A percentile compares a stretch with the other conserved stretches of the same genome.
Conservation (phyloP, 2,888 invertebrate species). For the Cancer borealis region DNA sequence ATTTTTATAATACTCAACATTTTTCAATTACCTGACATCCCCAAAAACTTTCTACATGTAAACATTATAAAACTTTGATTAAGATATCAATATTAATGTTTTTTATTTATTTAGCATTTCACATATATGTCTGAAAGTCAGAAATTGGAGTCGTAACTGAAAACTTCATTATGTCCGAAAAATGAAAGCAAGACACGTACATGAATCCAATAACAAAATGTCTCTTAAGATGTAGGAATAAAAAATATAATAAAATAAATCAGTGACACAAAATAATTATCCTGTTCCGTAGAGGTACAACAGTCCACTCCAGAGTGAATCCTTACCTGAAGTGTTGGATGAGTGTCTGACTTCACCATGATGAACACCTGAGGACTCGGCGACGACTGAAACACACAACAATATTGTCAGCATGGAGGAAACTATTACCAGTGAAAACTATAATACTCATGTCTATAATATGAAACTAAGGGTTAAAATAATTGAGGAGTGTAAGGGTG, state of each 20-base stretch:
- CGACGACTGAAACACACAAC: neutral
- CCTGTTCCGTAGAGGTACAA: neutral
- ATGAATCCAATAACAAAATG: too few relatives aligned
- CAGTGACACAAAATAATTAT: neutral
- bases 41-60: neutral
- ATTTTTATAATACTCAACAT: neutral
- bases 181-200: too few relatives aligned
- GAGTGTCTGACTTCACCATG: neutral
- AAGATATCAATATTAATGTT: neutral
- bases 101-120: too few relatives aligned
- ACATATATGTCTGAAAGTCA: too few relatives aligned
- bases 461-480: neutral
- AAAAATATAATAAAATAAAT: neutral
- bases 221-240: neutral
- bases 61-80: neutral
- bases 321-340: neutral
- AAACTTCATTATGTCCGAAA: too few relatives aligned
- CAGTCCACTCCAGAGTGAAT: neutral
- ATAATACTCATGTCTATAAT: neutral
- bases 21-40: neutral
- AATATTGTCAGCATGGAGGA: neutral
- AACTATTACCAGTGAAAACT: neutral
- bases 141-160: too few relatives aligned
- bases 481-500: neutral
- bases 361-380: neutral